phyloP scores from a whole-genome alignment of 2,888 invertebrate species.

The Patella caerulea region DNA sequence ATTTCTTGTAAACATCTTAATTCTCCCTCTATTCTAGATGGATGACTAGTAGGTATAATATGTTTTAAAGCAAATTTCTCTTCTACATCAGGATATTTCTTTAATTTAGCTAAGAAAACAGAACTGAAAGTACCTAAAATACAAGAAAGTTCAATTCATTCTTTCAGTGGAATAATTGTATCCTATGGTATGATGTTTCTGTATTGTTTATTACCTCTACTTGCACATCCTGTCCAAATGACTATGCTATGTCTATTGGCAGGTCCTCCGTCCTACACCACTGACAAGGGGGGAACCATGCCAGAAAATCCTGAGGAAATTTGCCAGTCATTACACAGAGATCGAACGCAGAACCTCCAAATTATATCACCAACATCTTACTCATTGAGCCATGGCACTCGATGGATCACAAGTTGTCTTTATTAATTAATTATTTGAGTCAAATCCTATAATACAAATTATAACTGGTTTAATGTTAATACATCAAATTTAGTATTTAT shows the following conservation, averaged over 20 bases:
- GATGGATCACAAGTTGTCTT: background rate
- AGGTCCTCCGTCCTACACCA: too few relatives aligned
- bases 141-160: conserved; percentile 25
- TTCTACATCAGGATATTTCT: conserved; percentile 70
- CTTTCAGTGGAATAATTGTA: background rate
- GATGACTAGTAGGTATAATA: conserved; percentile 88
- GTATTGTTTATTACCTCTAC: background rate
- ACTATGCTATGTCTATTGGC: too few relatives aligned
- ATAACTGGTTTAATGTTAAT: background rate
- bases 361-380: too few relatives aligned
- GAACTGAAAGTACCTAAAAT: conserved; percentile 85
- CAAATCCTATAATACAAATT: background rate
- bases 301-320: too few relatives aligned
- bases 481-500: background rate
- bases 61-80: conserved; percentile 84
- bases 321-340: too few relatives aligned
- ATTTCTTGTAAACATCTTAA: conserved; percentile 80
- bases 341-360: too few relatives aligned
- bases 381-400: too few relatives aligned
- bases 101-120: conserved; percentile 84
- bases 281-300: too few relatives aligned
- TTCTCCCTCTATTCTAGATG: conserved; percentile 85
- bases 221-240: too few relatives aligned
- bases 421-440: background rate
- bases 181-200: background rate